These are phyloP conservation scores for Mastacembelus armatus DNA, from an alignment of 2,797 vertebrate species.

Conservation along the genomic window DNA sequence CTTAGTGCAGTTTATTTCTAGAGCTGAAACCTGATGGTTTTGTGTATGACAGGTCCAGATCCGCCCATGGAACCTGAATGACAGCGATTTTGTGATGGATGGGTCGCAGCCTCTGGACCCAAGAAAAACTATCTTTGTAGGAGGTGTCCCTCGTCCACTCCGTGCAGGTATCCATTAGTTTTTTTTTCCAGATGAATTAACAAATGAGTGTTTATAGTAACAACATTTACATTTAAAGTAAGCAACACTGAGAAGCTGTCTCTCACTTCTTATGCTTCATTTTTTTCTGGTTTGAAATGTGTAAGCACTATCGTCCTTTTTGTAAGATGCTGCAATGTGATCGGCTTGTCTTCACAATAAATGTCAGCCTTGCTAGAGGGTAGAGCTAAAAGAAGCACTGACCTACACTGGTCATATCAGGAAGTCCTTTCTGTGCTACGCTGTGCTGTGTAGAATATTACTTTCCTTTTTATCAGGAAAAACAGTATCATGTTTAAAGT, in stretches of 20 bases:
- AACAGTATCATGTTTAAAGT: no score
- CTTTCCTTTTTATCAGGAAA: slow-evolving; percentile 35
- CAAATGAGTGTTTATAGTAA: slow-evolving; percentile 23
- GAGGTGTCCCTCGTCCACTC: slow-evolving; percentile 96
- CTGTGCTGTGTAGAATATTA: slow-evolving; percentile 39
- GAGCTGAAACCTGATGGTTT: slow-evolving; percentile 26
- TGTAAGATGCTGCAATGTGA: slow-evolving; percentile 13
- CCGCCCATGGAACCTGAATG: slow-evolving; percentile 99
- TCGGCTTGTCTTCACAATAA: slow-evolving; percentile 45
- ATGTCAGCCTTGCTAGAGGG: slow-evolving; percentile 30
- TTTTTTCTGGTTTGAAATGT: slow-evolving; percentile 10
- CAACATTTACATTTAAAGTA: slow-evolving; percentile 15
- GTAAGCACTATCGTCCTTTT: slow-evolving; percentile 12
- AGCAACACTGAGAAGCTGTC: background rate
- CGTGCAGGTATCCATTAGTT: slow-evolving; percentile 89
- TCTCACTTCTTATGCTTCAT: background rate
- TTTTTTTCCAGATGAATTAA: background rate
- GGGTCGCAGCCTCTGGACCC: slow-evolving; percentile 98
- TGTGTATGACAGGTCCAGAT: slow-evolving; percentile 92
- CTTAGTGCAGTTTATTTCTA: background rate
- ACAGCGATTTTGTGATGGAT: slow-evolving; percentile 99
- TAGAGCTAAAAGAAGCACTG: slow-evolving; percentile 24
- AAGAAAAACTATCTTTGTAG: slow-evolving; percentile 99
- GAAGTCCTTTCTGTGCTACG: slow-evolving; percentile 30
- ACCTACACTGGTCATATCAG: slow-evolving; percentile 49